These are phyloP conservation scores for Dicerorhinus sumatrensis DNA, from an alignment of 2,113 vertebrate species.

Conservation along the genomic window DNA sequence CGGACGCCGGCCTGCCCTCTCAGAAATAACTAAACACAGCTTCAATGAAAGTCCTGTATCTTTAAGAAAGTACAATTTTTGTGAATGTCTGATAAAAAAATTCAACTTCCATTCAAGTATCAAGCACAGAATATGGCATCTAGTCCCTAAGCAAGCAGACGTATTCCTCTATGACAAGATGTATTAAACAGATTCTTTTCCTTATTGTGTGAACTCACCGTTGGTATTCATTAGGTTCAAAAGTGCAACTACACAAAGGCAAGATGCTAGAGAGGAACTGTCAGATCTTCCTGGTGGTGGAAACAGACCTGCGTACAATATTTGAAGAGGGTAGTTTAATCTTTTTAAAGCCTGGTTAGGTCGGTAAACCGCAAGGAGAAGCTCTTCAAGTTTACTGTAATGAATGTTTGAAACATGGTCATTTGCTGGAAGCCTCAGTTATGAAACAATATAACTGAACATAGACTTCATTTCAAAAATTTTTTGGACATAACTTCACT, in stretches of 20 bases:
- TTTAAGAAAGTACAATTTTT: not conserved
- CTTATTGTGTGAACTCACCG: not conserved
- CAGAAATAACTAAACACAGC: not conserved
- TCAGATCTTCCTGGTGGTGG: not conserved
- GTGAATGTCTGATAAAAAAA: not conserved
- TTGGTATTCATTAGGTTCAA: conserved; percentile 39
- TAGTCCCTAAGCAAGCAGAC: not conserved
- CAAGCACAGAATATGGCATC: not conserved
- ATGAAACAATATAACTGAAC: not conserved
- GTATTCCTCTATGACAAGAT: not conserved
- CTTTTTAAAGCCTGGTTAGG: not conserved
- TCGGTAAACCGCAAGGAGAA: not conserved
- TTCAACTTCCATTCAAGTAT: not conserved
- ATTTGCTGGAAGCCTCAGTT: not conserved
- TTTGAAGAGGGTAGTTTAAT: not conserved
- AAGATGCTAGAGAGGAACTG: not conserved
- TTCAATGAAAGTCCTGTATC: not conserved
- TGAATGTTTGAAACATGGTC: not conserved
- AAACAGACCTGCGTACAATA: not conserved
- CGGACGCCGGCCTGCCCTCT: not conserved
- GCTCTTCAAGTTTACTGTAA: not conserved
- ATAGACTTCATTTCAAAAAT: not conserved
- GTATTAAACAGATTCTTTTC: not conserved
- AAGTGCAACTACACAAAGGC: not conserved
- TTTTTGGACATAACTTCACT: not conserved